Base-by-base conservation (phyloP, 2,113 vertebrate species). In the Sceloporus tristichus region DNA sequence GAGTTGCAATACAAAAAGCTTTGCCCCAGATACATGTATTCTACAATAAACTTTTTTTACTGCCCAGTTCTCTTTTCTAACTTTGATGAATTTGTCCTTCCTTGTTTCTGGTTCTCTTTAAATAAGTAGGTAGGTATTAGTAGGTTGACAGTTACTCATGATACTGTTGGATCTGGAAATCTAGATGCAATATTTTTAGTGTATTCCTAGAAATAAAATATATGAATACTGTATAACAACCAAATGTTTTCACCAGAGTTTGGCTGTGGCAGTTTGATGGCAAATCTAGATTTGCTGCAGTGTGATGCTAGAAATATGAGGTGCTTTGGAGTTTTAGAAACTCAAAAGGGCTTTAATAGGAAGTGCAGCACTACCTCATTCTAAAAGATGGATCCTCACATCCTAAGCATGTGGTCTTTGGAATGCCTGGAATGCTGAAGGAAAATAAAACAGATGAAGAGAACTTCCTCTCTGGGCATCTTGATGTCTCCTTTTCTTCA, bases 391-490 rank as follows among this genome's bases (percentile, higher is more conserved):
- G 3, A 14, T 34, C 62, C 2, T 8, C 27, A 27, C 9, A 38
- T 70, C n/a, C 21, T 18, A 59, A 70, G 11, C 23, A 83, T 48
- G 75, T 38, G 73, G 76, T 62, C 11, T 42, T n/a, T 62, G 85
- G 91, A 82, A 91, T 42, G 18, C 2, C 21, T 90, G 77, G 90
- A 88, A 81, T 87, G 89, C 86, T 90, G 79, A 87, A 91, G 85
- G 85, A 93, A 94, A 94, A 87, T 54, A 10, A 91, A 83, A 88
- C 56, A 38, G 92, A 88, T 70, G 34, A 38, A 88, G 77, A 79
- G 80, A 87, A 2, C 88, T 88, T 88, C 87, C 86, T 82, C 40
- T 82, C 42, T 40, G 65, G 59, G 71, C 71, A 34, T n/a, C n/a
- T 38, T 8, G 70, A 75, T 11, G 27, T 56, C 79, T 87, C 70